These are phyloP conservation scores for Cervus canadensis DNA, from an alignment of 2,113 vertebrate species.

Conservation along the genomic window DNA sequence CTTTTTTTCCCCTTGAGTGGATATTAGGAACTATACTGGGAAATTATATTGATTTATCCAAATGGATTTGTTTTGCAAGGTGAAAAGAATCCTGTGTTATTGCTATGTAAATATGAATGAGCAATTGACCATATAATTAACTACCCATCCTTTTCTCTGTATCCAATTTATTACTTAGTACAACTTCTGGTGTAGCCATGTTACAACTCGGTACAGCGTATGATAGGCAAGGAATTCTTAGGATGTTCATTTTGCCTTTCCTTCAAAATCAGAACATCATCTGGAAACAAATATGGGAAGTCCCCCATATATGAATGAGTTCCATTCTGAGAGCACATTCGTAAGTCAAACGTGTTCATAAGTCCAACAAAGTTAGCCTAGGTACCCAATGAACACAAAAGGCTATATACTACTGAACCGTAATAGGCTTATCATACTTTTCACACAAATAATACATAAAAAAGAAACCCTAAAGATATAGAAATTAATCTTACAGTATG, in stretches of 20 bases:
- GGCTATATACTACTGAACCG: background rate
- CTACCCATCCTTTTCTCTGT: background rate
- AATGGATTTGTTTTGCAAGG: constrained; percentile 62
- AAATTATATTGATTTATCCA: constrained; percentile 64
- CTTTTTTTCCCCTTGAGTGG: background rate
- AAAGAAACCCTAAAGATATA: background rate
- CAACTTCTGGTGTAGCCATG: background rate
- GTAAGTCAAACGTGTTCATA: background rate
- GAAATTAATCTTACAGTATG: background rate
- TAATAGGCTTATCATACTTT: background rate
- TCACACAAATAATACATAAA: background rate
- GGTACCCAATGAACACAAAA: background rate
- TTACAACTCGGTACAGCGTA: background rate
- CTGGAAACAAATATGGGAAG: background rate
- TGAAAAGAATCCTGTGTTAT: constrained; percentile 39
- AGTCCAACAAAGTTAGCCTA: background rate
- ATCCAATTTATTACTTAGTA: background rate
- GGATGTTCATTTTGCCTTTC: background rate
- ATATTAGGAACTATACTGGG: constrained; percentile 48
- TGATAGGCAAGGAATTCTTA: background rate
- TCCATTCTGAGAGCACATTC: background rate
- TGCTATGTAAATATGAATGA: constrained; percentile 41
- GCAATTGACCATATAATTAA: constrained; percentile 53
- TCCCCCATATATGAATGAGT: background rate
- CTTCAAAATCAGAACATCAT: background rate